Evolutionary conservation across 2,797 vertebrate genomes (phyloP).

Genomic region (Pitangus sulphuratus): DNA sequence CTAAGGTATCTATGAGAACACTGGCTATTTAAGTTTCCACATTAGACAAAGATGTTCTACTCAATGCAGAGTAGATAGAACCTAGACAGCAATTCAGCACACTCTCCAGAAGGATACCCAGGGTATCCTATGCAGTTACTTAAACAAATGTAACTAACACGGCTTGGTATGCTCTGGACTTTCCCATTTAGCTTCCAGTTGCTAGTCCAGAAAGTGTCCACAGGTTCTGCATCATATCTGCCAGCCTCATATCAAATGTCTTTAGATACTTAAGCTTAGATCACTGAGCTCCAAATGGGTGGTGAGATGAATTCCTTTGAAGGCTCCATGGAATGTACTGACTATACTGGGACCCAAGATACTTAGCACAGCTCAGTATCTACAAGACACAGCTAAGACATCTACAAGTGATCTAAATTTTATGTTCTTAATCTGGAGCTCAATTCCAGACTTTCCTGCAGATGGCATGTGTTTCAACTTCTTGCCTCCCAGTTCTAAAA

Average conservation of each 20-base stretch:
- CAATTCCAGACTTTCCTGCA: background rate
- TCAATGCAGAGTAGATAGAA: background rate
- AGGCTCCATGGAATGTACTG: background rate
- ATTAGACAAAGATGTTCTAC: background rate
- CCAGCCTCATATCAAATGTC: background rate
- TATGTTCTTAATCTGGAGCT: background rate
- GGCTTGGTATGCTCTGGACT: background rate
- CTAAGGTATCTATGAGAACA: background rate
- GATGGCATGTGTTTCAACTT: background rate
- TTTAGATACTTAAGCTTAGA: background rate
- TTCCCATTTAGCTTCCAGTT: background rate
- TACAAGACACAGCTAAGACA: background rate
- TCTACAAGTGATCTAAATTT: background rate
- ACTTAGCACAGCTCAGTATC: background rate
- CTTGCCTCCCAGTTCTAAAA: background rate
- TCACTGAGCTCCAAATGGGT: rapidly evolving
- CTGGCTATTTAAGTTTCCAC: background rate
- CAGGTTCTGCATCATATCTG: background rate
- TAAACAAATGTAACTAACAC: background rate
- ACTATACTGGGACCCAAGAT: background rate
- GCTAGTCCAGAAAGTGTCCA: background rate
- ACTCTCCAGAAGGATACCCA: background rate
- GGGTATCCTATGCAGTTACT: background rate
- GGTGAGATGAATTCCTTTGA: background rate
- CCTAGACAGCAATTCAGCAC: background rate